Base-by-base conservation (phyloP, 2,888 invertebrate genomes). In the Polydrusus pterygomalis region DNA sequence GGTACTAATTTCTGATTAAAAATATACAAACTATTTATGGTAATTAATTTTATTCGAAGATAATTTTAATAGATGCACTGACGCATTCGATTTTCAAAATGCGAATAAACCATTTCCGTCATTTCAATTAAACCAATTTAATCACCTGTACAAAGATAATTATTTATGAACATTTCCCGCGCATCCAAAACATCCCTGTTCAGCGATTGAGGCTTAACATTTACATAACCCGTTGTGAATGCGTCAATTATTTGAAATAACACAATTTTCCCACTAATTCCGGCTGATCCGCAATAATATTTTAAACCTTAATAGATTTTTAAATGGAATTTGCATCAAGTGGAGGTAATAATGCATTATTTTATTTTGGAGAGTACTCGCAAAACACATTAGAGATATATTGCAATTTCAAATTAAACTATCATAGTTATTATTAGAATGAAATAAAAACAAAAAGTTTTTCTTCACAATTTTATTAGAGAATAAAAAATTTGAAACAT, bases 291-390 rank as follows among this genome's bases (percentile, higher is more conserved):
- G 11, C 10, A 38, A 38, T 56, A 60, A 34, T 60, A 38, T 60
- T 40, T 60, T 38, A 38, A 54, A 56, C 18, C 18, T 60, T 60
- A 60, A 56, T 38, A 17, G 38, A 38, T 5, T 40, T 47, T 60
- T 60, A 60, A 60, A 60, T 60, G 38, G 38, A 60, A 18, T 60
- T 60, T 60, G 38, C 17, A 38, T 38, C 18, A 38, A 60, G 34
- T 17, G 13, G 17, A 38, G 17, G 58, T 60, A 60, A 38, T 60
- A 60, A 60, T 60, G 58, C 38, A 60, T 18, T 60, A 60, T 60
- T 38, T 20, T 0, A 15, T 60, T 60, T 58, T 9, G 9, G 58
- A 17, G 58, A 17, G 15, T 58, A 1, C 34, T 58, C n/a, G 58
- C 58, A 34, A 1, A 5, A 6, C 11, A 2, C 17, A 60, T 60